Evolutionary conservation across 2,797 vertebrate genomes (phyloP).

Genomic region (Uromys caudimaculatus): DNA sequence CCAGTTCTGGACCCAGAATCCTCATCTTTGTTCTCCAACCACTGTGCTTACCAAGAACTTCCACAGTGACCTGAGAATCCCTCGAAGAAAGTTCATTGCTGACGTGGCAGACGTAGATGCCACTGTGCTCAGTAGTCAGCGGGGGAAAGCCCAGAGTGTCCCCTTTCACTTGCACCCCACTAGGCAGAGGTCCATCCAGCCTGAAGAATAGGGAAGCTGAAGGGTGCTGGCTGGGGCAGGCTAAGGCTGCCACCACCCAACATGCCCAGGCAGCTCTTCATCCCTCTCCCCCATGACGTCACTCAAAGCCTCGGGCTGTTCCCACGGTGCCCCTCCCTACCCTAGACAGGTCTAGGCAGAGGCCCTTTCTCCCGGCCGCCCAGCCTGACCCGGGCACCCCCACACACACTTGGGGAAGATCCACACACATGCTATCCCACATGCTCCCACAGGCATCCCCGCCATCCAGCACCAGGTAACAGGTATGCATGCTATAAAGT

Average conservation of each 20-base stretch:
- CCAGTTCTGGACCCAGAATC: not conserved
- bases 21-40: not conserved
- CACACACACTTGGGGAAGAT: conserved; percentile 56
- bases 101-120: conserved; percentile 90
- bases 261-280: conserved; percentile 74
- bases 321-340: conserved; percentile 83
- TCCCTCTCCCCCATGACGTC: conserved; percentile 77
- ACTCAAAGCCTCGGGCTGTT: conserved; percentile 78
- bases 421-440: conserved; percentile 38
- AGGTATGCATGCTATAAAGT: not conserved
- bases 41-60: conserved; percentile 85
- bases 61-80: conserved; percentile 83
- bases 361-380: conserved; percentile 66
- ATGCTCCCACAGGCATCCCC: conserved; percentile 6
- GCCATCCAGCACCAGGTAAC: conserved; percentile 15
- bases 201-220: conserved; percentile 85
- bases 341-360: conserved; percentile 75
- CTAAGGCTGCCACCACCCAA: conserved; percentile 55
- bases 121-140: conserved; percentile 87
- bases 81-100: conserved; percentile 88
- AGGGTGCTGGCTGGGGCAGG: conserved; percentile 49
- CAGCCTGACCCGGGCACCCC: conserved; percentile 74
- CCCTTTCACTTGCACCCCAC: conserved; percentile 87
- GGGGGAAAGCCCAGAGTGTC: conserved; percentile 90
- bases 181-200: conserved; percentile 87